Evolutionary conservation across 2,797 vertebrate genomes (phyloP).

Genomic region (Moxostoma hubbsi): DNA sequence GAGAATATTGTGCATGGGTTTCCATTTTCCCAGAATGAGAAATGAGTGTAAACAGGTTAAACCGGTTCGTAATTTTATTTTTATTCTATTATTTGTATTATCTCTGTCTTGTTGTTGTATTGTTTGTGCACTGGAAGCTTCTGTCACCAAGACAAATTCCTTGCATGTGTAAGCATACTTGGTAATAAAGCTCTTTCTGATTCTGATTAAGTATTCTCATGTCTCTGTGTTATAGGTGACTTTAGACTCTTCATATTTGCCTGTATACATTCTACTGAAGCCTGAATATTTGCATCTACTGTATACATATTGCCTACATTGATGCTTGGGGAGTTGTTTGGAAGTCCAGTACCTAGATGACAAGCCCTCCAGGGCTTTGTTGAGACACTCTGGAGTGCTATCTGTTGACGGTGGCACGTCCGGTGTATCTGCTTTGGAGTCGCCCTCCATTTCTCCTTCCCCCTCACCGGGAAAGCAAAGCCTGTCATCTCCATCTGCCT

Average conservation of each 20-base stretch:
- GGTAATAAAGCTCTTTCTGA: no score
- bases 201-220: no score
- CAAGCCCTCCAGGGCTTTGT: conserved; percentile 91
- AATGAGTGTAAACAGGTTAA: conserved; percentile 15
- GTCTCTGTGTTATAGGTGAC: background rate
- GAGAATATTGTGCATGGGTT: background rate
- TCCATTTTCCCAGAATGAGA: conserved; percentile 1
- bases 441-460: conserved; percentile 77
- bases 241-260: conserved; percentile 3
- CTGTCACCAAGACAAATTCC: no score
- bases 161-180: no score
- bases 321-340: conserved; percentile 10
- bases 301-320: background rate
- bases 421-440: conserved; percentile 86
- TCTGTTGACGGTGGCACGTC: conserved; percentile 83
- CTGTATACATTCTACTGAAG: background rate
- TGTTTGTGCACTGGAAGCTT: no score
- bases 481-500: conserved; percentile 87
- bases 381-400: conserved; percentile 93
- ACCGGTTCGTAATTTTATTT: conserved; percentile 1
- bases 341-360: conserved; percentile 84
- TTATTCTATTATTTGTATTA: no score
- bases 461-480: conserved; percentile 72
- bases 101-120: no score
- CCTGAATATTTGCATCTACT: background rate